These are phyloP conservation scores for Acinonyx jubatus DNA, from an alignment of 2,113 vertebrate species.

Conservation along the genomic window DNA sequence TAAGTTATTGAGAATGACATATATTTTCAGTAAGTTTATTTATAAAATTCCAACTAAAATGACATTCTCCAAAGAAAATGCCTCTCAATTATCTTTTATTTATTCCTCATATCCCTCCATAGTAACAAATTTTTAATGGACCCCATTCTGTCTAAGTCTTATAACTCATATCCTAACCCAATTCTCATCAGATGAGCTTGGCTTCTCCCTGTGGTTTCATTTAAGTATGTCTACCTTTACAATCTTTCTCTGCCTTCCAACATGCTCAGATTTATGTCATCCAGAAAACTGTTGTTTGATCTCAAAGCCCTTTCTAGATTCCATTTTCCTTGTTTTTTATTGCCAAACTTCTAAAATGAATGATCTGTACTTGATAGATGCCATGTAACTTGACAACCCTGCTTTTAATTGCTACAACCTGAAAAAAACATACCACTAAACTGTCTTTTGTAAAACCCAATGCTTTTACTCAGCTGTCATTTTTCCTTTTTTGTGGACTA, in stretches of 20 bases:
- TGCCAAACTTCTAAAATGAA: background rate
- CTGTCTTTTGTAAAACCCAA: background rate
- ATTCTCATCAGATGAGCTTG: background rate
- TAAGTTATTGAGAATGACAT: background rate
- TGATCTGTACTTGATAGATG: background rate
- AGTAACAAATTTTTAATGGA: background rate
- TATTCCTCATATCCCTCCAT: background rate
- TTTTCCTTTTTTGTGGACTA: background rate
- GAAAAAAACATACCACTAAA: background rate
- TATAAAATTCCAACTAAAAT: background rate
- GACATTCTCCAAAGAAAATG: background rate
- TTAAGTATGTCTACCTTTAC: background rate
- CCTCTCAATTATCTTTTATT: background rate
- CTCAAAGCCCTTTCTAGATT: background rate
- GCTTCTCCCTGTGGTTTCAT: background rate
- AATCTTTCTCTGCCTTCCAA: background rate
- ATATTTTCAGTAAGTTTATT: background rate
- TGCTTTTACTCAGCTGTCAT: background rate
- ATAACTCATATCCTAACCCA: background rate
- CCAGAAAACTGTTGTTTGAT: background rate
- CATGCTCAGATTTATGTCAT: background rate
- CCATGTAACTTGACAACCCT: background rate
- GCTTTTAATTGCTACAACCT: background rate
- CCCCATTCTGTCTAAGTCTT: background rate
- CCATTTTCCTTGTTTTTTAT: background rate